Evolutionary conservation across 2,113 vertebrate species (phyloP).

Genomic region (Oncorhynchus keta): DNA sequence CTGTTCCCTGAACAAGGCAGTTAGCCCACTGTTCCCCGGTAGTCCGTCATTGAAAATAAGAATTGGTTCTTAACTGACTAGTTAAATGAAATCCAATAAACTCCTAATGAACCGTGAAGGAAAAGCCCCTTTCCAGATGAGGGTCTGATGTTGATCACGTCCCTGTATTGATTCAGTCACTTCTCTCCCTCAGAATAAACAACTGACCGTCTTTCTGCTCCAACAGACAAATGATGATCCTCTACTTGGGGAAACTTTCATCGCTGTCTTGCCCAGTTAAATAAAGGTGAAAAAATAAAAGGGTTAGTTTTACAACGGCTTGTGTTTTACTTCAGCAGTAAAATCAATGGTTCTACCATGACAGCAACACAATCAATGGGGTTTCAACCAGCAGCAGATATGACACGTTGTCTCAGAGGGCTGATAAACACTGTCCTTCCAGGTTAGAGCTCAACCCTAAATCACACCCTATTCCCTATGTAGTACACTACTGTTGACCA

Average conservation of each 20-base stretch:
- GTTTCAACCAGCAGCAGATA: slow-evolving; percentile 19
- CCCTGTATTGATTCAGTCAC: slow-evolving; percentile 15
- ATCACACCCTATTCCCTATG: too few species aligned
- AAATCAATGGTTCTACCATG: slow-evolving; percentile 28
- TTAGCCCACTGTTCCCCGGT: too few species aligned
- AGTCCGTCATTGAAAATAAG: too few species aligned
- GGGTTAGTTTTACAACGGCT: slow-evolving; percentile 30
- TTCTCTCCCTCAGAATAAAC: neutral
- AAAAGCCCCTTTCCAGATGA: neutral
- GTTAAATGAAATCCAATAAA: too few species aligned
- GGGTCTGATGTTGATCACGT: neutral
- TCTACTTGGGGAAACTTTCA: slow-evolving; percentile 4
- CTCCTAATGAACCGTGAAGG: neutral
- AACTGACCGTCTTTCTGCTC: slow-evolving; percentile 11
- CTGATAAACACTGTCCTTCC: slow-evolving; percentile 38
- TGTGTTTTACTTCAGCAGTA: slow-evolving; percentile 30
- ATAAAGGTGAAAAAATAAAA: too few species aligned
- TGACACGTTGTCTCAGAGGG: slow-evolving; percentile 15
- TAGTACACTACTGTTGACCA: too few species aligned
- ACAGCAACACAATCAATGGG: slow-evolving; percentile 43
- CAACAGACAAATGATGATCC: slow-evolving; percentile 6
- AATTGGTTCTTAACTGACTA: too few species aligned
- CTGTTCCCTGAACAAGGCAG: too few species aligned
- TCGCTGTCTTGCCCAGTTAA: neutral
- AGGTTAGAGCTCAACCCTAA: neutral